Evolutionary conservation across 2,113 vertebrate species (phyloP).

Genomic region (Thermophis baileyi): DNA sequence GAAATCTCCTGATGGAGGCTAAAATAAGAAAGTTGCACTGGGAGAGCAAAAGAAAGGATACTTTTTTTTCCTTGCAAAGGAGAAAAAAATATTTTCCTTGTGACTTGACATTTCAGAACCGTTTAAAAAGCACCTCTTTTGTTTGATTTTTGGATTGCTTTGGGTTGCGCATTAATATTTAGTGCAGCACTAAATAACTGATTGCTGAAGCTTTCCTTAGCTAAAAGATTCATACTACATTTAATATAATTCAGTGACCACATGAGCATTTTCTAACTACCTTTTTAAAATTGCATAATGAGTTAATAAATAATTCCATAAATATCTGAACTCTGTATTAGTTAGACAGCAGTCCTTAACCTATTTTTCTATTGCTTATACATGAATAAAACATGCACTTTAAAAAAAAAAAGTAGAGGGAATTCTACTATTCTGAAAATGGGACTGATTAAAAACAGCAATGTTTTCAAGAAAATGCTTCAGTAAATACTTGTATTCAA

Average conservation of each 20-base stretch:
- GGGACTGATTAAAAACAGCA: neutral
- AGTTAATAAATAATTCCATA: conserved; percentile 4
- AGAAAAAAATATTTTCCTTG: neutral
- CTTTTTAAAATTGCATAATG: conserved; percentile 23
- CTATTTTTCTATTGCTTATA: conserved; percentile 16
- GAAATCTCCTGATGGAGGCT: neutral
- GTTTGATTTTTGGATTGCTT: neutral
- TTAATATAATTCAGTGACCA: neutral
- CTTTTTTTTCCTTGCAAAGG: neutral
- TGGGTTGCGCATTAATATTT: neutral
- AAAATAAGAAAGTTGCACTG: neutral
- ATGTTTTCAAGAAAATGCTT: neutral
- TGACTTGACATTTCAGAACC: neutral
- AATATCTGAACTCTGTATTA: conserved; percentile 31
- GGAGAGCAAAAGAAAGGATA: neutral
- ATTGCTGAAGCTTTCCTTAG: neutral
- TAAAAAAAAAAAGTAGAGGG: conserved; percentile 17
- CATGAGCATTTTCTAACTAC: conserved; percentile 8
- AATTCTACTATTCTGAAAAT: conserved; percentile 3
- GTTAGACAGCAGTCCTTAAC: conserved; percentile 13
- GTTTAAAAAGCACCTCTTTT: neutral
- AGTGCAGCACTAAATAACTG: neutral
- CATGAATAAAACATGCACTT: conserved; percentile 16
- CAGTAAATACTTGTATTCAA: neutral
- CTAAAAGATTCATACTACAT: neutral